phyloP scores from a whole-genome alignment of 2,888 invertebrate species.

The Melieria picta region DNA sequence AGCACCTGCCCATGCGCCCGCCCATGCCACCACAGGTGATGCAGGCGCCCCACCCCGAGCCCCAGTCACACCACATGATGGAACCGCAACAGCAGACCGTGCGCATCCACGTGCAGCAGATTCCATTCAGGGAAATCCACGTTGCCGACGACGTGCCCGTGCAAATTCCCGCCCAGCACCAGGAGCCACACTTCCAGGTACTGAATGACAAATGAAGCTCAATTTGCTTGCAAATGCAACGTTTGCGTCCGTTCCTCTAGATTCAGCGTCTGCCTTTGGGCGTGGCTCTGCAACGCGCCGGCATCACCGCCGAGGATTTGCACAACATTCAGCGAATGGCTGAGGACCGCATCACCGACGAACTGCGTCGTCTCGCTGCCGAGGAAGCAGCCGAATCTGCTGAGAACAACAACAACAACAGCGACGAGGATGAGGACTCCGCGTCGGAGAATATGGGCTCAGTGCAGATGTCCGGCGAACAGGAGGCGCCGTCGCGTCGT shows the following conservation, averaged over 20 bases:
- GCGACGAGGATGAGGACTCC: conserved; percentile 39
- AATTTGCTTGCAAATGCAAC: not conserved
- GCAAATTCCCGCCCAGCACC: conserved; percentile 56
- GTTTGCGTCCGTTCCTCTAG: conserved; percentile 43
- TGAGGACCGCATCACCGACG: conserved; percentile 64
- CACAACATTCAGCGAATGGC: conserved; percentile 66
- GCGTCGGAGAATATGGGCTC: conserved; percentile 46
- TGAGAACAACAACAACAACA: conserved; percentile 49
- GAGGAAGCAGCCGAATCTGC: conserved; percentile 58
- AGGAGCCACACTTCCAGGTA: conserved; percentile 54
- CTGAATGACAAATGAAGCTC: not conserved
- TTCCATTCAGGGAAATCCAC: conserved; percentile 67
- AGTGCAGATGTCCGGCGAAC: conserved; percentile 44
- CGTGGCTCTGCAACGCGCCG: conserved; percentile 64
- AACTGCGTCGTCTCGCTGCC: conserved; percentile 60
- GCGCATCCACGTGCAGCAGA: conserved; percentile 66
- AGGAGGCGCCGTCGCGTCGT: conserved; percentile 54
- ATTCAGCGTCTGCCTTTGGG: conserved; percentile 64
- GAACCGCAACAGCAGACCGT: conserved; percentile 55
- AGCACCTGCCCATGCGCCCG: conserved; percentile 65
- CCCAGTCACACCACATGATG: conserved; percentile 45
- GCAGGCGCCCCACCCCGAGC: conserved; percentile 67
- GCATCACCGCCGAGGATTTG: conserved; percentile 65
- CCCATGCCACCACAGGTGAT: conserved; percentile 66
- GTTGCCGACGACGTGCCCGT: conserved; percentile 62